Evolutionary conservation across 1,140 invertebrate species (phyloP), one percentile per base, ranked within the genome.

Genomic region (Apis cerana): DNA sequence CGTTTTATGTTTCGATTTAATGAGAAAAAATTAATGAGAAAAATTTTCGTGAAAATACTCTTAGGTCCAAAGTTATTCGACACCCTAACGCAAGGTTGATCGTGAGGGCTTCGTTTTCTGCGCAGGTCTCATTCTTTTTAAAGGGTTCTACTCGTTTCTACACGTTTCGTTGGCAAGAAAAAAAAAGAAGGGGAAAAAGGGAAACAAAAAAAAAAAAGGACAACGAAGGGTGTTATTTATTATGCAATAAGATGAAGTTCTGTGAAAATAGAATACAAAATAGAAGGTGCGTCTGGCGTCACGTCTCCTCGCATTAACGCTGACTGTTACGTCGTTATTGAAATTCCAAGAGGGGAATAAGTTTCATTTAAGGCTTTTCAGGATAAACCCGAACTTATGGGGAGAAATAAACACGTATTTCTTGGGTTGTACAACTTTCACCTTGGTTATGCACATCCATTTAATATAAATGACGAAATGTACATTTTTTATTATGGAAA

Each of bases 71-170:
- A 62, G 50, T 68, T 77, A 85, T 83, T 83, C 75, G 71, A 83
- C 61, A 56, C 52, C 61, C 54, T 48, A 27, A 19, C 21, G 50
- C 50, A 54, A 83, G 82, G 56, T 80, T 86, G 84, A 87, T 87
- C 86, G 76, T 86, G 76, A 83, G 75, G 82, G 84, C 74, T 87
- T 86, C 43, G 54, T 68, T 83, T 87, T 80, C 68, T 72, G 52
- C 21, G 13, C 78, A 58, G 62, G 56, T 87, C 33, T 33, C 56
- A 50, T 33, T 71, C 52, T 54, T n/a, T 58, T 52, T 70, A 80
- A 76, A 83, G 61, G 56, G 71, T 62, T 21, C 43, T 2, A 23
- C 3, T 43, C 33, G 7, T 43, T 43, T 43, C 17, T 64, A 59
- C 64, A 33, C 64, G 48, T 58, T 78, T 61, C 21, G 21, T 58